Base-by-base conservation (phyloP, 2,797 vertebrate species). In the Hephaestus fuliginosus region DNA sequence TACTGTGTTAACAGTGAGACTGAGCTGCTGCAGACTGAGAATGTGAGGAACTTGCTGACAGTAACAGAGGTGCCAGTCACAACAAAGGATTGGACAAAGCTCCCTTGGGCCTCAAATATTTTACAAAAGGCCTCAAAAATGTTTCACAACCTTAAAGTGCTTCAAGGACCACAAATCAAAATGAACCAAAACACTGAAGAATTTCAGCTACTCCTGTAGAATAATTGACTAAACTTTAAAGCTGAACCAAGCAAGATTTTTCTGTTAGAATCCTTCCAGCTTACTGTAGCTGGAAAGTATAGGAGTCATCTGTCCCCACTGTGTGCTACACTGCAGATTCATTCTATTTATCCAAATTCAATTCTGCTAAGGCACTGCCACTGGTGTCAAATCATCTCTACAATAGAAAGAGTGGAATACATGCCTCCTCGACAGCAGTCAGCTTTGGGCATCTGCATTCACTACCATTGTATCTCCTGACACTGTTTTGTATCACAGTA, bases 161-260 rank as follows among this genome's bases (percentile, higher is more conserved):
- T 41, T 82, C 36, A 15, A 76, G 69, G 48, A 52, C 22, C 65
- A 55, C 0, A 3, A 46, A 69, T 65, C n/a, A 58, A 74, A 83
- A 57, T 4, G 22, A 74, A 71, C 14, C 5, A 33, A 78, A 79
- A 58, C 63, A 36, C 30, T 58, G 28, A 43, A 22, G 28, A 39
- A 48, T 60, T 53, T 25, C 14, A 56, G 62, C 12, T 51, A 2
- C 52, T 77, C 43, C 18, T 30, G 53, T 33, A 65, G 48, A 74
- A 77, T 72, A 63, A 73, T 7, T 70, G 67, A 80, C 15, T 48
- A 22, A 82, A 78, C 43, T 83, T 77, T 53, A 74, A 69, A 77
- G 81, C 72, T 81, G 69, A 81, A 65, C 22, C 28, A 18, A 11
- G 82, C 60, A 80, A 49, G 14, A 76, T 68, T 86, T 48, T 18